Percentiles rank a stretch among this genome's conserved stretches.
Evolutionary conservation across 2,888 invertebrate genomes (phyloP).

Genomic region (Copidosoma aretas): DNA sequence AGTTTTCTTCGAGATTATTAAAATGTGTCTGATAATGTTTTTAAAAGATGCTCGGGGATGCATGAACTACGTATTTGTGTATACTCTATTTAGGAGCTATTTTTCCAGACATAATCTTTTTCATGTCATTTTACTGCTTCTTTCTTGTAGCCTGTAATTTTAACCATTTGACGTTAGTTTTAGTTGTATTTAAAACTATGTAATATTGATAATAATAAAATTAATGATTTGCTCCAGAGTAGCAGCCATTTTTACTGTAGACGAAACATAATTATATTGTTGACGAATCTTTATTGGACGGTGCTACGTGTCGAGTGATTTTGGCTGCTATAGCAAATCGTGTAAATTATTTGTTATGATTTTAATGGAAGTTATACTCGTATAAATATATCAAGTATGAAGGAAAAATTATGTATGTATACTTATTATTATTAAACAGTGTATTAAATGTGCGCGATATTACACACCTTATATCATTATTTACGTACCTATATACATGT

Average conservation of each 20-base stretch:
- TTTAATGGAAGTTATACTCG: conserved; percentile 45
- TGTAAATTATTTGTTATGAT: conserved; percentile 59
- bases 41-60: too few species aligned
- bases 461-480: conserved; percentile 49
- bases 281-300: conserved; percentile 26
- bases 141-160: conserved; percentile 30
- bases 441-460: conserved; percentile 45
- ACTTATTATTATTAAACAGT: conserved; percentile 50
- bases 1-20: too few species aligned
- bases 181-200: conserved; percentile 24
- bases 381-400: conserved; percentile 30
- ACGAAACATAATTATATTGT: conserved; percentile 35
- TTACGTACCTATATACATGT: conserved; percentile 53
- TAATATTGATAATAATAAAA: too few species aligned
- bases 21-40: too few species aligned
- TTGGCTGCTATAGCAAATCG: conserved; percentile 40
- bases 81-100: conserved; percentile 9
- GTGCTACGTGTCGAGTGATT: conserved; percentile 36
- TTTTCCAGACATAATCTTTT: conserved; percentile 14
- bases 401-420: conserved; percentile 28
- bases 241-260: conserved; percentile 28
- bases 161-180: conserved; percentile 31
- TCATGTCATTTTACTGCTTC: conserved; percentile 30
- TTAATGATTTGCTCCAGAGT: conserved; percentile 20
- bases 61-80: too few species aligned